These are phyloP conservation scores for Leptinotarsa texana DNA, from an alignment of 1,140 invertebrate species.

Conservation along the genomic window DNA sequence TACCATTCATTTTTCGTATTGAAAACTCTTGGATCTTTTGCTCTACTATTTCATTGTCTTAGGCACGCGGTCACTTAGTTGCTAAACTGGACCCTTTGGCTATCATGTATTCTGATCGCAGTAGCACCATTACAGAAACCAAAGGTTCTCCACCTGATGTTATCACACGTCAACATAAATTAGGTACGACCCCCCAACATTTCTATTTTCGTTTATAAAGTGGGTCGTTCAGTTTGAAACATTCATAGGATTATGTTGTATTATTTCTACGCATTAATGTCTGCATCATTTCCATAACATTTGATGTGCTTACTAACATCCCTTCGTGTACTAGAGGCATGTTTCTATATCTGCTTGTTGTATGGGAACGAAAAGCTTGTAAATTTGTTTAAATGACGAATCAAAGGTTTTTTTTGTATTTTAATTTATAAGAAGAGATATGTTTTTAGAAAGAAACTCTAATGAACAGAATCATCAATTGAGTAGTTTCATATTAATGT, in stretches of 20 bases:
- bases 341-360: conserved; percentile 1
- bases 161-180: conserved; percentile 69
- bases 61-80: conserved; percentile 74
- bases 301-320: not conserved
- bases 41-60: conserved; percentile 17
- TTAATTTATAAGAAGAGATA: too few species aligned
- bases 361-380: not conserved
- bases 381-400: too few species aligned
- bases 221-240: conserved; percentile 36
- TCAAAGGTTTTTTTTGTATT: too few species aligned
- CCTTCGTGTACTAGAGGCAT: not conserved
- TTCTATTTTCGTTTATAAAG: conserved; percentile 19
- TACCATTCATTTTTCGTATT: not conserved
- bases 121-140: conserved; percentile 60
- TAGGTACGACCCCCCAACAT: conserved; percentile 45
- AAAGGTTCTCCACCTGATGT: conserved; percentile 65
- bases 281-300: conserved; percentile 12
- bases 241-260: conserved; percentile 12
- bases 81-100: conserved; percentile 78
- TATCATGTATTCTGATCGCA: conserved; percentile 56
- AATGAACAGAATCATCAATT: too few species aligned
- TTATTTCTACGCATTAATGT: not conserved
- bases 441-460: too few species aligned
- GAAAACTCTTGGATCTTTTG: not conserved
- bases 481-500: too few species aligned